Base-by-base conservation (phyloP, 2,888 invertebrate species). In the Pegoplata infirma region DNA sequence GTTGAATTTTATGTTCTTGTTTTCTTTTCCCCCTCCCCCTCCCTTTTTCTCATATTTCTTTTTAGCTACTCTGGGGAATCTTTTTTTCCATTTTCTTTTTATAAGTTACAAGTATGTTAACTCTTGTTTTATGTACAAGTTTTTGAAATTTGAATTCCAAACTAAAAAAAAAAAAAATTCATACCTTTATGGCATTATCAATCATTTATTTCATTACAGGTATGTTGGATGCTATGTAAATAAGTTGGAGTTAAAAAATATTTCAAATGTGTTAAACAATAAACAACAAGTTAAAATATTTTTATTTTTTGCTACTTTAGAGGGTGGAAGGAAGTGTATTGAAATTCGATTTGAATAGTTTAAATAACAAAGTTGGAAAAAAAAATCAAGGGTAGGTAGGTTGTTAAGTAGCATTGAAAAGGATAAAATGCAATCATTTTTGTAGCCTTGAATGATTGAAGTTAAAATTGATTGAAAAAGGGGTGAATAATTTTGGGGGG, bases 1-100 rank as follows among this genome's bases (percentile, higher is more conserved):
- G 75, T 72, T 79, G 51, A 63, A 63, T 79, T 71, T 75, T 71
- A 67, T 79, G 75, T 79, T 67, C 66, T 59, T 46, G 63, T 58
- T 40, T 2, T 49, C 5, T 23, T 44, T 6, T 10, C 32, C 10
- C 17, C 12, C 4, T 14, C 23, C 21, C 21, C 7, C 12, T n/a
- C 16, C 8, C 10, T 5, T 23, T 16, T 12, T 25, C 16, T 5
- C 61, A 23, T 47, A 25, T 47, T 46, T 25, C n/a, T 14, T n/a
- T 14, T 51, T 21, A 49, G 40, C 40, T 69, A 51, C 69, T 71
- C 71, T 5, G 4, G 79, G 63, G 75, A 75, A 51, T 67, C 23
- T 7, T 55, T 6, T 16, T 17, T 5, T 28, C 28, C 5, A 10
- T 46, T 64, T 32, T 36, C 44, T 28, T 63, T 8, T 6, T 17